A percentile compares a stretch with the other conserved stretches of the same genome.
Evolutionary conservation across 92 coral and sea anemone genomes (phyloP).

Genomic region (Plumapathes pennacea): DNA sequence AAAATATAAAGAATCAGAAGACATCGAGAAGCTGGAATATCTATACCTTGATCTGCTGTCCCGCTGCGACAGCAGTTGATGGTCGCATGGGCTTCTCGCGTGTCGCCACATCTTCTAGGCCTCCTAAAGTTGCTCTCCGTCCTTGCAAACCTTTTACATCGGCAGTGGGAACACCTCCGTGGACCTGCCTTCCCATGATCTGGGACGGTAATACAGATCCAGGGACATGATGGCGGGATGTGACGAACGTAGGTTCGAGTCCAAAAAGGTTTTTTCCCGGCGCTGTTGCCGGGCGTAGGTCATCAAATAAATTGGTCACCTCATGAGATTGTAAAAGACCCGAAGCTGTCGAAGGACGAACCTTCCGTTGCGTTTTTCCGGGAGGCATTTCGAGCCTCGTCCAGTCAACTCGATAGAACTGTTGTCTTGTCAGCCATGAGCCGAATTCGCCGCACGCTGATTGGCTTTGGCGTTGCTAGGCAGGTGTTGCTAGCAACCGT

Average conservation of each 20-base stretch:
- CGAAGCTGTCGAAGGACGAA: constrained; percentile 94
- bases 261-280: constrained; percentile 88
- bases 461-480: constrained; percentile 70
- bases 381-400: constrained; percentile 80
- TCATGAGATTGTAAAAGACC: constrained; percentile 90
- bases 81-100: constrained; percentile 92
- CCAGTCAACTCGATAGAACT: constrained; percentile 36
- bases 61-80: constrained; percentile 76
- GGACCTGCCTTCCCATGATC: constrained; percentile 90
- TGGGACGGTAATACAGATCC: constrained; percentile 81
- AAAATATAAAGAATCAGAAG: neutral
- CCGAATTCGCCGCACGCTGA: constrained; percentile 36
- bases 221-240: constrained; percentile 98
- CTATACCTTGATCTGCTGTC: constrained; percentile 79
- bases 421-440: constrained; percentile 45
- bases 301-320: constrained; percentile 78
- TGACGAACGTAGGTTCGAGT: constrained; percentile 94
- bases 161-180: constrained; percentile 93
- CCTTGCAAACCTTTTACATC: constrained; percentile 80
- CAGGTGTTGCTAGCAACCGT: too few relatives aligned
- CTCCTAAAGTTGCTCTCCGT: constrained; percentile 93
- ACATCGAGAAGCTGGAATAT: neutral
- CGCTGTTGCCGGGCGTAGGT: constrained; percentile 85
- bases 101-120: constrained; percentile 73
- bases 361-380: constrained; percentile 58